phyloP scores from a whole-genome alignment of 2,888 invertebrate species.

The Yponomeuta sedellus region DNA sequence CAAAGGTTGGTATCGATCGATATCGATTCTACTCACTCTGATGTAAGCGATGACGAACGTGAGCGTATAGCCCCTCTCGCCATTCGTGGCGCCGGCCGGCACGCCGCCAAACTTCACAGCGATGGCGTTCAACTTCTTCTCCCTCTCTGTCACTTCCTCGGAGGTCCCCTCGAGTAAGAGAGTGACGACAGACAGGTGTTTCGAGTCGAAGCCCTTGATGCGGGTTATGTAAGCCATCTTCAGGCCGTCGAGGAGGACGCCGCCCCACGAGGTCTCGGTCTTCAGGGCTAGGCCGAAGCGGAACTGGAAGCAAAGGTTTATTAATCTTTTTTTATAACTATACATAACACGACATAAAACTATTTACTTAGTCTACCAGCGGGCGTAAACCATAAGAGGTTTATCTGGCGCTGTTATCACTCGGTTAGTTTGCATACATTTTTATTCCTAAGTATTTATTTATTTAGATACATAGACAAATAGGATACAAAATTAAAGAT shows the following conservation, averaged over 20 bases:
- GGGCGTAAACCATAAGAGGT: too few relatives aligned
- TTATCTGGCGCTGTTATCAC: too few relatives aligned
- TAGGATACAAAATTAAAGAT: too few relatives aligned
- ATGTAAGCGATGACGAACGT: conserved; percentile 99
- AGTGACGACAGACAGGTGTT: conserved; percentile 92
- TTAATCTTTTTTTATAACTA: too few relatives aligned
- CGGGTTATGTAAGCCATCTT: conserved; percentile 92
- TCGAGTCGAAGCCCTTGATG: conserved; percentile 89
- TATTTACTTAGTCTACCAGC: neutral
- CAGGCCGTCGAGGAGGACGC: conserved; percentile 83
- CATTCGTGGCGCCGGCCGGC: conserved; percentile 94
- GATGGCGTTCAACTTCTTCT: conserved; percentile 63
- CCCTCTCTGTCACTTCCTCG: conserved; percentile 79
- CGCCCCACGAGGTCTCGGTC: conserved; percentile 76
- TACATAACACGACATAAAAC: too few relatives aligned
- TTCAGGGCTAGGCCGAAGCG: conserved; percentile 91
- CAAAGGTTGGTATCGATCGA: too few relatives aligned
- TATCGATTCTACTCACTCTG: conserved; percentile 82
- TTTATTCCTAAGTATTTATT: too few relatives aligned
- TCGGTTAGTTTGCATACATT: too few relatives aligned
- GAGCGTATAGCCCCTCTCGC: conserved; percentile 95
- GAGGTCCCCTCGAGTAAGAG: conserved; percentile 91
- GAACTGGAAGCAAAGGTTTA: conserved; percentile 76
- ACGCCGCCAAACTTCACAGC: conserved; percentile 87
- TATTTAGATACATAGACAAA: too few relatives aligned